Conservation (phyloP, 1,140 invertebrate species). For the Rhagoletis pomonella region DNA sequence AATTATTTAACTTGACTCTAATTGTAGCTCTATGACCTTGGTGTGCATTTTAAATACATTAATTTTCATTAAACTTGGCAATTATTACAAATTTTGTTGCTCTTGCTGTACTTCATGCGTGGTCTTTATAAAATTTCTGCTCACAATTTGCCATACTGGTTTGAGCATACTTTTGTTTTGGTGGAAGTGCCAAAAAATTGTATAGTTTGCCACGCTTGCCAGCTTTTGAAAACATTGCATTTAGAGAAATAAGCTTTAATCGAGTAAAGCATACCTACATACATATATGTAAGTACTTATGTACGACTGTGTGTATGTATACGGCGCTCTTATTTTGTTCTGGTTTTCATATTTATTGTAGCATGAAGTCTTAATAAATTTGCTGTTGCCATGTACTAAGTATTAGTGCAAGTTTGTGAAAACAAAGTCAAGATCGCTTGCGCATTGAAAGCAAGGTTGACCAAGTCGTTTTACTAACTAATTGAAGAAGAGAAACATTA, state of each 20-base stretch:
- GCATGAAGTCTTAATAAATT: not conserved
- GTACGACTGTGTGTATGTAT: not conserved
- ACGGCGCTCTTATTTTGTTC: slow-evolving; percentile 16
- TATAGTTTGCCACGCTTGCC: not conserved
- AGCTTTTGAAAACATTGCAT: not conserved
- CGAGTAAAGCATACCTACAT: not conserved
- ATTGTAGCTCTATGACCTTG: not conserved
- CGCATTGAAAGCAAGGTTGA: not conserved
- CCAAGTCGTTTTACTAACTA: not conserved
- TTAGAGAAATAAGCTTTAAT: not conserved
- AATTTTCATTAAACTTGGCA: not conserved
- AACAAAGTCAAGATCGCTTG: slow-evolving; percentile 5
- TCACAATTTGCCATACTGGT: not conserved
- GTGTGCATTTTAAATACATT: not conserved
- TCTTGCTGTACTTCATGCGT: not conserved
- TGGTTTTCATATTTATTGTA: not conserved
- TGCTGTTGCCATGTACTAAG: too few species aligned
- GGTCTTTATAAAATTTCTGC: not conserved
- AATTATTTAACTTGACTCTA: too few species aligned
- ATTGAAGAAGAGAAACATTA: not conserved
- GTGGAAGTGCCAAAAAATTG: not conserved
- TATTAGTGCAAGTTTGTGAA: not conserved
- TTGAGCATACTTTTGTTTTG: not conserved
- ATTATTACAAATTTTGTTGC: not conserved
- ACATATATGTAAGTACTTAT: not conserved